These are phyloP conservation scores for Cisticola juncidis DNA, from an alignment of 2,113 vertebrate species.

Conservation along the genomic window DNA sequence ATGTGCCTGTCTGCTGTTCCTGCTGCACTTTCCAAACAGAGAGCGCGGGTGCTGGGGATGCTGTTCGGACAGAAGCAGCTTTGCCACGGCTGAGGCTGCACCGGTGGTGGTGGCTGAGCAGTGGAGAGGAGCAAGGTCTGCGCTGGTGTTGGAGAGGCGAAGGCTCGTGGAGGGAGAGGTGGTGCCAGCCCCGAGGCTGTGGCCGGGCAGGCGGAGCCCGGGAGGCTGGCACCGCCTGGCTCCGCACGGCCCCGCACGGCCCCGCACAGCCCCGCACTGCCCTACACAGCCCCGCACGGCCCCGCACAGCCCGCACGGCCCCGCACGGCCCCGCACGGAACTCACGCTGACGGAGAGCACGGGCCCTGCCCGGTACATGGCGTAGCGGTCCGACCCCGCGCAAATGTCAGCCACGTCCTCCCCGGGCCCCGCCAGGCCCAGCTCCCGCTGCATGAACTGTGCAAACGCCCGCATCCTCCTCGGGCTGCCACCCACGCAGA, in stretches of 20 bases:
- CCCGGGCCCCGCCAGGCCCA: slow-evolving; percentile 66
- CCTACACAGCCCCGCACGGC: too few relatives aligned
- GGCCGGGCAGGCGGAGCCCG: not conserved
- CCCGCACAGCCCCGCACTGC: too few relatives aligned
- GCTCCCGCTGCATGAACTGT: slow-evolving; percentile 80
- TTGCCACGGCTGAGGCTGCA: not conserved
- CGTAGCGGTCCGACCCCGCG: slow-evolving; percentile 82
- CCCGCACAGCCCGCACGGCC: too few relatives aligned
- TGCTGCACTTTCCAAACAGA: rapidly evolving
- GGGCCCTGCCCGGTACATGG: slow-evolving; percentile 85
- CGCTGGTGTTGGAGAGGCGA: rapidly evolving
- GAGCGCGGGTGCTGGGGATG: rapidly evolving
- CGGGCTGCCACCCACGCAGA: slow-evolving; percentile 84
- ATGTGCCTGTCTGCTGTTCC: rapidly evolving
- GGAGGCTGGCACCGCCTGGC: too few relatives aligned
- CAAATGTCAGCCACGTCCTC: slow-evolving; percentile 79
- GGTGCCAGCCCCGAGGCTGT: rapidly evolving
- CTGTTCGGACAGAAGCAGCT: not conserved
- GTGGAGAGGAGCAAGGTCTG: rapidly evolving
- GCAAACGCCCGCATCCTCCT: slow-evolving; percentile 87
- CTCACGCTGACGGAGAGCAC: slow-evolving; percentile 85
- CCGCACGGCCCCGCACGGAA: not conserved
- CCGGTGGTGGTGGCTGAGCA: not conserved
- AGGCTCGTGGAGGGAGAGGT: rapidly evolving
- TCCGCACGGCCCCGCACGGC: too few relatives aligned